Evolutionary conservation across 2,797 vertebrate species (phyloP), one percentile per base, ranked within the genome.

Genomic region (Oryzias dopingdopingensis): DNA sequence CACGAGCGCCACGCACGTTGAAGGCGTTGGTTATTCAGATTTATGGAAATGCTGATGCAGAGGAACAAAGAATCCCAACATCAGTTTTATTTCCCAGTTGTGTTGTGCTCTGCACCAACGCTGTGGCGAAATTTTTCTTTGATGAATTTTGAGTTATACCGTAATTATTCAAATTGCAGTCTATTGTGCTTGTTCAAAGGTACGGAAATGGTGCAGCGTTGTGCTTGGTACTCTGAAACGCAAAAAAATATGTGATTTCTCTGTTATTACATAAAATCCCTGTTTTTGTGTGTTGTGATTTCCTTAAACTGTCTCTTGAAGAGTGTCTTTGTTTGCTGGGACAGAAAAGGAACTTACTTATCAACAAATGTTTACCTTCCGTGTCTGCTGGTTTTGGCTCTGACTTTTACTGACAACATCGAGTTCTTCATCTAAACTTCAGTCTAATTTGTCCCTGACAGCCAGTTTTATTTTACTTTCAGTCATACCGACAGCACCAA

Each of bases 261-360:
- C 58, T 68, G 65, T 70, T 70, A 32, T 50, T 37, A 69, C 70
- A 49, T 65, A 52, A 67, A 56, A 55, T 55, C 56, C 37, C 17
- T 37, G 26, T 45, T 42, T 68, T 37, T 16, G 54, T 26, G 17
- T 62, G 22, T 67, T 55, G 50, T 29, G 7, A 51, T 80, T 81
- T 68, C 44, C 56, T 68, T 29, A 43, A 60, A 53, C 49, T 60
- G 53, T 70, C 77, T 65, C 74, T 62, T 58, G 49, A 55, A 66
- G 45, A 55, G n/a, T 69, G 72, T 77, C 76, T 62, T 42, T 71
- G 65, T 77, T 74, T 77, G 83, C 82, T 75, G 10, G 2, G 12
- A 13, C 3, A 37, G 32, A 37, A 37, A 29, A 29, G 1, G 26
- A 29, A 6, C 26, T 6, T 29, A 29, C 1, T 29, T 29, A 29